Evolutionary conservation across 2,113 vertebrate species (phyloP), one percentile per base, ranked within the genome.

Genomic region (Scalopus aquaticus): DNA sequence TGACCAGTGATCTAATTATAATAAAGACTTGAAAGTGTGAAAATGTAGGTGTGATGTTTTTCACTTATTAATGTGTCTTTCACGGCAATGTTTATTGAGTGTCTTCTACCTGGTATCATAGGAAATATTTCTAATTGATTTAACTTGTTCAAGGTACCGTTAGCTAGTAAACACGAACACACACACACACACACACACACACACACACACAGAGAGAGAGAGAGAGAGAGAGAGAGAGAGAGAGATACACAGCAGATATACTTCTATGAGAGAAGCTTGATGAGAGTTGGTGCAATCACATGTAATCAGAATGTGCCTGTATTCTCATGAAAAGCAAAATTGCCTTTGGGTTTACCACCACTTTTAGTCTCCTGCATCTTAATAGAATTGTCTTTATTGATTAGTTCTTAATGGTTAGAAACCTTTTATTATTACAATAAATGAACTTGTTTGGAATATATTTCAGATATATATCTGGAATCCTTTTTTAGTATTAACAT

Each of bases 111-210:
- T 73, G 28, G 1, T 35, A 42, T 80, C 13, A 80, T 1, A 82
- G 32, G 15, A 79, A 49, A 60, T 72, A 67, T 8, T 84, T 79
- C 13, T 22, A 19, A 46, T 32, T 80, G n/a, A 70, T 78, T 28
- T 73, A 72, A 35, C 9, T 70, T 64, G 2, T 83, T 46, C 9
- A 20, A 9, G 5, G 20, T 22, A 6, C 0, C 84, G 72, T 83
- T 79, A 70, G 6, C 44, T 35, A 20, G 30, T 51, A 51, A 54
- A 6, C 17, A 65, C 6, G 77, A 4, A 56, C 5, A 65, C 8
- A 73, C 8, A 16, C 51, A 19, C 6, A 19, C 0, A 22, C 1
- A n/a, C n/a, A n/a, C n/a, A n/a, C n/a, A n/a, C n/a, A n/a, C n/a
- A n/a, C n/a, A n/a, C n/a, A n/a, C n/a, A n/a, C n/a, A n/a, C n/a